Percentiles rank a stretch among this genome's conserved stretches.
These are phyloP conservation scores for Venturia canescens DNA, from an alignment of 1,140 invertebrate species.

Conservation along the genomic window DNA sequence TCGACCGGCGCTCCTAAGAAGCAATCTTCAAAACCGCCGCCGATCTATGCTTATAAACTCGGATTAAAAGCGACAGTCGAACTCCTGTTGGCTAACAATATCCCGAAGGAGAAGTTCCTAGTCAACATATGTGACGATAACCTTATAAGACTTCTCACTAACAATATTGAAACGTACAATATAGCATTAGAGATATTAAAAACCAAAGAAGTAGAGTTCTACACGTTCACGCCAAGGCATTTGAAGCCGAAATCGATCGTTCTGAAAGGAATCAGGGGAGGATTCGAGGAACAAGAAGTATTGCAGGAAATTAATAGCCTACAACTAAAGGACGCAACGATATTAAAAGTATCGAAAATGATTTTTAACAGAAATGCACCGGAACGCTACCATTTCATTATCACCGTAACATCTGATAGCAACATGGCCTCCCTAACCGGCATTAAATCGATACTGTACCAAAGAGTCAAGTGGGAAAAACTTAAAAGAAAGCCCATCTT, in stretches of 20 bases:
- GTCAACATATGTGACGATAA: not conserved
- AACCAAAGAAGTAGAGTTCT: not conserved
- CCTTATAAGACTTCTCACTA: not conserved
- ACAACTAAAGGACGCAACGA: not conserved
- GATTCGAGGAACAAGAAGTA: constrained; percentile 19
- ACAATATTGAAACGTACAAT: not conserved
- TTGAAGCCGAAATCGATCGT: constrained; percentile 36
- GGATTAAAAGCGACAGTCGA: not conserved
- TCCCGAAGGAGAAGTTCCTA: not conserved
- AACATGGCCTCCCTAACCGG: not conserved
- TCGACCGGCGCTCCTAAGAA: too few species aligned
- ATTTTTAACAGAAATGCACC: not conserved
- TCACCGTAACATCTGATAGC: not conserved
- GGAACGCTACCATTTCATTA: not conserved
- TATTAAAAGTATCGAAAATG: constrained; percentile 16
- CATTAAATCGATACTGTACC: not conserved
- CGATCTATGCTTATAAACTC: not conserved
- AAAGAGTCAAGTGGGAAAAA: too few species aligned
- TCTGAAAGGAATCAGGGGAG: constrained; percentile 26
- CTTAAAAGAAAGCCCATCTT: constrained; percentile 18
- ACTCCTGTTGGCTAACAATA: not conserved
- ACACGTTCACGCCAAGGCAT: constrained; percentile 9
- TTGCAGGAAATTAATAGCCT: not conserved
- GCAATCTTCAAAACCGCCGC: not conserved
- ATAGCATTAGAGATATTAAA: not conserved